phyloP scores from a whole-genome alignment of 2,888 invertebrate species.

The Limnephilus marmoratus region DNA sequence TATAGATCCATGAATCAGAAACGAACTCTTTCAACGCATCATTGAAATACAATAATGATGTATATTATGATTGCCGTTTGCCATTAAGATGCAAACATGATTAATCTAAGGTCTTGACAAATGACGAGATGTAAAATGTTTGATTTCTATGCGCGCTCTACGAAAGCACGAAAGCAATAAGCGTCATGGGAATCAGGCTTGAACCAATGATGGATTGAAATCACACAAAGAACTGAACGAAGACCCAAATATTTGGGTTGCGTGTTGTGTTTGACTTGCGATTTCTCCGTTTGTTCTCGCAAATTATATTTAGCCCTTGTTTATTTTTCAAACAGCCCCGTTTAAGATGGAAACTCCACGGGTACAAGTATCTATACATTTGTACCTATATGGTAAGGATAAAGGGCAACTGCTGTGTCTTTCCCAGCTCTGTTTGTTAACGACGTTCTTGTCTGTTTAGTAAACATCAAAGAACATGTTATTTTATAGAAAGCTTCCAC shows the following conservation, averaged over 20 bases:
- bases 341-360: background rate
- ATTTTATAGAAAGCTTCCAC: constrained; percentile 5
- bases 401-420: background rate
- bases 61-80: background rate
- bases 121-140: background rate
- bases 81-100: background rate
- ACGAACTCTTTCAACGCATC: background rate
- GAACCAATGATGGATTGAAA: constrained; percentile 13
- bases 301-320: constrained; percentile 5
- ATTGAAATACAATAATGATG: background rate
- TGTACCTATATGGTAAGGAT: background rate
- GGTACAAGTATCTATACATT: background rate
- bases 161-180: background rate
- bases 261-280: background rate
- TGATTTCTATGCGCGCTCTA: background rate
- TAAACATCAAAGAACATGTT: constrained; percentile 20
- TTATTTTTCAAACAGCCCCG: constrained; percentile 7
- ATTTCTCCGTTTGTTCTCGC: constrained; percentile 13
- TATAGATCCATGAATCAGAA: background rate
- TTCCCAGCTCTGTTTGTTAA: constrained; percentile 8
- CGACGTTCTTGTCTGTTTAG: constrained; percentile 7
- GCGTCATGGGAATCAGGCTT: background rate
- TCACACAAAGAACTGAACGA: constrained; percentile 4
- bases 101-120: background rate
- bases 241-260: constrained; percentile 16